Percentiles rank a stretch among this genome's conserved stretches.
Evolutionary conservation across 2,888 invertebrate species (phyloP).

Genomic region (Leptinotarsa rubiginosa): DNA sequence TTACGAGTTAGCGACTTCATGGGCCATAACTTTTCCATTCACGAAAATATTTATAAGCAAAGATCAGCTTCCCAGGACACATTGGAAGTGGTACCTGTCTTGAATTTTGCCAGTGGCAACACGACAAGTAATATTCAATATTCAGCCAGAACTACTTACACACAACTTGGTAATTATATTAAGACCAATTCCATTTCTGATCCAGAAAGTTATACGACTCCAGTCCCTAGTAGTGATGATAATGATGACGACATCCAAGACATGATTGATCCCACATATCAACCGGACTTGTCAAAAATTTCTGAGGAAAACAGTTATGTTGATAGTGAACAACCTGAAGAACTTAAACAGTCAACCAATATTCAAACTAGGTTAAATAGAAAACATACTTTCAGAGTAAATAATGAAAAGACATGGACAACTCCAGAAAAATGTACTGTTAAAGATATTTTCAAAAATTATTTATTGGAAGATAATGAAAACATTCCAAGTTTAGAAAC

Average conservation of each 20-base stretch:
- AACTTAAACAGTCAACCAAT: background rate
- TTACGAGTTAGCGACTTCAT: conserved; percentile 31
- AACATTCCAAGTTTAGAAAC: conserved; percentile 15
- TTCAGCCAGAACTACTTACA: background rate
- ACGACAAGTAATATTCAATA: background rate
- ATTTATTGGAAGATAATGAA: background rate
- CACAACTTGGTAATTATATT: background rate
- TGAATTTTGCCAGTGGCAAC: conserved; percentile 24
- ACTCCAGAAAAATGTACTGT: conserved; percentile 21
- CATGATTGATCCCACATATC: conserved; percentile 2
- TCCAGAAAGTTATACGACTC: background rate
- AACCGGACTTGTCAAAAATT: conserved; percentile 13
- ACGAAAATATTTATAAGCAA: conserved; percentile 35
- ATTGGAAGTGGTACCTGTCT: conserved; percentile 24
- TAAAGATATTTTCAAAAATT: conserved; percentile 22
- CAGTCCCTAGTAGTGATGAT: conserved; percentile 5
- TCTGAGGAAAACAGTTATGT: conserved; percentile 1
- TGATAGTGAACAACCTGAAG: background rate
- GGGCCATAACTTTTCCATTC: conserved; percentile 30
- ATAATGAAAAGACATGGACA: conserved; percentile 13
- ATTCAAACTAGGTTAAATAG: background rate
- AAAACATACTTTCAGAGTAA: background rate
- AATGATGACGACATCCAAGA: background rate
- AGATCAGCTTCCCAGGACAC: conserved; percentile 28
- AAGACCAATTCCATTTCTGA: background rate